Conservation (phyloP, 2,113 vertebrate species). For the Meriones unguiculatus region DNA sequence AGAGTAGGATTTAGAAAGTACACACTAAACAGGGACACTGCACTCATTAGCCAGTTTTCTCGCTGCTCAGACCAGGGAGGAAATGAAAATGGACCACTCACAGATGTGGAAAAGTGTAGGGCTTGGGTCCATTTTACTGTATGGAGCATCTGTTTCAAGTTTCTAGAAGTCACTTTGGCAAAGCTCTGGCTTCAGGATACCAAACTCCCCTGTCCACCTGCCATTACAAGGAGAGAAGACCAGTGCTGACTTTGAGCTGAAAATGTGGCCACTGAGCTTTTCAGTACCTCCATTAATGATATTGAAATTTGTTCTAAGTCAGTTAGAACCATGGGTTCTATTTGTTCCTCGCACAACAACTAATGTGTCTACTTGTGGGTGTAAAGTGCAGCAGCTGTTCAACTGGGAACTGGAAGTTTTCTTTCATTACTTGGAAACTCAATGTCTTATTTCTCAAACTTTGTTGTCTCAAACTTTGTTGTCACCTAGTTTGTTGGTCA, state of each 20-base stretch:
- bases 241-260: neutral
- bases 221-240: neutral
- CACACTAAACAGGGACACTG: neutral
- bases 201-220: neutral
- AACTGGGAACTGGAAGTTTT: neutral
- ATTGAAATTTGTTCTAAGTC: neutral
- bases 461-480: neutral
- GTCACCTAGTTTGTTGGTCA: neutral
- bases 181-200: neutral
- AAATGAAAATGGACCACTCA: neutral
- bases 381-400: neutral
- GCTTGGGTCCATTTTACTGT: accelerated
- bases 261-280: neutral
- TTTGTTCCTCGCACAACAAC: neutral
- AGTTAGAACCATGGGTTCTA: neutral
- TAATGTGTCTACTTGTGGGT: neutral
- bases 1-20: neutral
- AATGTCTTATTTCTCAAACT: neutral
- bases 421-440: neutral
- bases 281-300: neutral
- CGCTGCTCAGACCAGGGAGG: neutral
- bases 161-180: neutral
- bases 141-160: neutral
- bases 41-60: neutral
- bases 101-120: neutral